Conservation (phyloP, 2,888 invertebrate species). For the Glaucopsyche alexis region DNA sequence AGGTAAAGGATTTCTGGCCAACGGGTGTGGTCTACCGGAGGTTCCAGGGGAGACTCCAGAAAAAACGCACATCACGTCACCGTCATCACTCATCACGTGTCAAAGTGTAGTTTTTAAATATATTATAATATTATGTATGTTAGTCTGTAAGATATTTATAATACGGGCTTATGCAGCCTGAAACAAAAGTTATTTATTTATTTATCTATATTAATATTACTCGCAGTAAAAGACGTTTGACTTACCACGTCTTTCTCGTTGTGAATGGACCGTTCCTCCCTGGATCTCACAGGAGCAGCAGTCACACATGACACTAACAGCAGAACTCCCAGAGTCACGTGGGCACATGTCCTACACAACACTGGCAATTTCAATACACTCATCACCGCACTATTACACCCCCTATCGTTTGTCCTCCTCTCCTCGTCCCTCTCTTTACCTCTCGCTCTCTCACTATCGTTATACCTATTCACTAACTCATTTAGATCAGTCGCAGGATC, state of each 20-base stretch:
- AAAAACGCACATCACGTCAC: no score
- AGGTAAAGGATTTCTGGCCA: no score
- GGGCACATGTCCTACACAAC: conserved; percentile 65
- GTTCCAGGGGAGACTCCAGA: no score
- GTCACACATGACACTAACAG: conserved; percentile 56
- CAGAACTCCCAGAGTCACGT: conserved; percentile 55
- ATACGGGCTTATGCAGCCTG: no score
- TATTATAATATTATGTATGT: no score
- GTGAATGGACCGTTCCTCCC: conserved; percentile 53
- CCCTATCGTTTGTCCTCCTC: conserved; percentile 65
- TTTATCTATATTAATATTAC: no score
- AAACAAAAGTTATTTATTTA: no score
- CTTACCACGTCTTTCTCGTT: conserved; percentile 65
- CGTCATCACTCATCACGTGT: no score
- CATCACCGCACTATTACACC: conserved; percentile 53
- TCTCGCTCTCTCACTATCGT: neutral
- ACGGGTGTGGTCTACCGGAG: no score
- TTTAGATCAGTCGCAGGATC: conserved; percentile 62
- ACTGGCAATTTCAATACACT: conserved; percentile 65
- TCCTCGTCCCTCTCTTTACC: conserved; percentile 48
- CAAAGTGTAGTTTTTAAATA: no score
- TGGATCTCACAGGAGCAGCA: conserved; percentile 57
- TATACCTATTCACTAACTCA: conserved; percentile 42
- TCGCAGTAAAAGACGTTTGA: conserved; percentile 31
- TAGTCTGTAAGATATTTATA: no score